Evolutionary conservation across 2,113 vertebrate genomes (phyloP), one percentile per base, ranked within the genome.

Genomic region (Brachionichthys hirsutus): DNA sequence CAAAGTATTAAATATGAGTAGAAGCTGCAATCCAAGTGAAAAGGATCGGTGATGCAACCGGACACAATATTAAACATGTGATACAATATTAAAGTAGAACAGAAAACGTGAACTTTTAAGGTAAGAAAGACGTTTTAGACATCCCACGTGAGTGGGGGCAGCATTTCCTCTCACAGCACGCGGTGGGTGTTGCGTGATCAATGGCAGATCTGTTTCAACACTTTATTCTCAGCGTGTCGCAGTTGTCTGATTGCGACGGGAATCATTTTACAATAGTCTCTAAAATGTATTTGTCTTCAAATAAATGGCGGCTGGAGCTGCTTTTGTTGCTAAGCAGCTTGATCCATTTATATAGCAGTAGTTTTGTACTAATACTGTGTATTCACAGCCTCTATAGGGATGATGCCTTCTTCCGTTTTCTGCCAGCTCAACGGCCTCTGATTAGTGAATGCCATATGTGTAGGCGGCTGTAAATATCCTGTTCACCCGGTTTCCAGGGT

Each of bases 391-490:
- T 50, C 34, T 24, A 11, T 50, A 44, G 16, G 40, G 35, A 51
- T 40, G 38, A 47, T 55, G 16, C 36, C 34, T 46, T 58, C 13
- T 36, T 22, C 69, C 8, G 4, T 30, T 30, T n/a, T 18, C 55
- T 59, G 36, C 44, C 41, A 24, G 52, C 62, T 65, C 60, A 14
- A 56, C 30, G 56, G 13, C 35, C 38, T 79, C 78, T 86, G 75
- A 85, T 79, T 73, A 72, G 62, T 53, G 66, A 56, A 62, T 22
- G 58, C 76, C 82, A 79, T 74, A 63, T 77, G 84, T 76, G 59
- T 67, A 77, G 55, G 63, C 48, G 77, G 66, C 58, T 75, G 78
- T 66, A 75, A 62, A 65, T 80, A 85, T 87, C 84, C 86, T 88
- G 83, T 85, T 87, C 81, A 83, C 70, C 40, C 77, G 78, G 70